Base-by-base conservation (phyloP, 1,140 invertebrate genomes). In the Platyscapa corneri region DNA sequence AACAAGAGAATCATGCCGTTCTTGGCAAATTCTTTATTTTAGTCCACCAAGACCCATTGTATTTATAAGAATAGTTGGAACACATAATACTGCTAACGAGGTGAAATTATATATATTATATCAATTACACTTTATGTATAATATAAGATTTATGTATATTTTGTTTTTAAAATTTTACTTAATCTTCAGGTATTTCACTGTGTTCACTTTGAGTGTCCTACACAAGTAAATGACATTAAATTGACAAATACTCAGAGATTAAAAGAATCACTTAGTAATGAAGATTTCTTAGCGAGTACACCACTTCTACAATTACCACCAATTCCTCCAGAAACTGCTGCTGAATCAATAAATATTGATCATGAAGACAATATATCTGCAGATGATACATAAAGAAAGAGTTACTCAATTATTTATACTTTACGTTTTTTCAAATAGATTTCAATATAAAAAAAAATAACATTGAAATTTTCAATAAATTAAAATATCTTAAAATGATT, bases 201-300 rank as follows among this genome's bases (percentile, higher is more conserved):
- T 92, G 98, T 99, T 42, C 98, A 99, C 93, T 97, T 99, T 92
- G 99, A 99, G 94, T 99, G 98, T 92, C 98, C 98, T 20, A 95
- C 96, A 27, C 96, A 96, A 91, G 87, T 90, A 83, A 80, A 23
- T 72, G 78, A 86, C 3, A 32, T 82, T 42, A 92, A 92, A 86
- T 90, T 89, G 37, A 82, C 89, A 14, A 60, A 88, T 34, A 82
- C 74, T 88, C 83, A 88, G 90, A 86, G 64, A n/a, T 84, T 86
- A 49, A 83, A 83, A 42, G 75, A 74, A 30, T 49, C 79, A 53
- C 23, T 30, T 67, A 67, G 12, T 65, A 84, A 76, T 82, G 86
- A 87, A 78, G 42, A 82, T 64, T 39, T 74, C 8, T 42, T 39
- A 70, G 39, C 42, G 70, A 87, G 53, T 46, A 67, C 64, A 78